A percentile compares a stretch with the other conserved stretches of the same genome.
phyloP scores from a whole-genome alignment of 2,113 vertebrate genomes.

The Andinoacara biseriatus region DNA sequence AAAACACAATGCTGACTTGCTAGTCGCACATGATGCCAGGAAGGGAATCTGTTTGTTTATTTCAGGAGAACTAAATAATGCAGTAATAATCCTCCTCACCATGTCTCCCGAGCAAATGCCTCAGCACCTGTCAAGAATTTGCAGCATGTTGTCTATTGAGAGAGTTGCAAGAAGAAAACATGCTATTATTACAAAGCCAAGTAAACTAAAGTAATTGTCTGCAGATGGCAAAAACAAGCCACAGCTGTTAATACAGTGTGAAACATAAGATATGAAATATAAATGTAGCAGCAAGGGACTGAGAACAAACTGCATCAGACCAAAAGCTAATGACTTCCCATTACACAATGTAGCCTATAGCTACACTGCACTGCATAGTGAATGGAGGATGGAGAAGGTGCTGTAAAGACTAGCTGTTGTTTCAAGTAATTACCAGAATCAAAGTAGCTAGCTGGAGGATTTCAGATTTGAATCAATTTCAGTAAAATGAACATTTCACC shows the following conservation, averaged over 20 bases:
- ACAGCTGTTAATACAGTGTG: conserved; percentile 83
- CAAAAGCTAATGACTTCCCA: conserved; percentile 75
- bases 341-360: conserved; percentile 72
- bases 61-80: conserved; percentile 82
- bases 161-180: conserved; percentile 78
- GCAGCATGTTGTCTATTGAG: conserved; percentile 77
- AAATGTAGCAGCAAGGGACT: conserved; percentile 78
- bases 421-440: conserved; percentile 50
- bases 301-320: conserved; percentile 75
- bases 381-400: conserved; percentile 50
- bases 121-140: conserved; percentile 82
- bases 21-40: conserved; percentile 67
- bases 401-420: conserved; percentile 45
- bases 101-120: conserved; percentile 79
- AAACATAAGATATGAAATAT: conserved; percentile 83
- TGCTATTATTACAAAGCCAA: conserved; percentile 82
- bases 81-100: conserved; percentile 79
- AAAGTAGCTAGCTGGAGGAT: conserved; percentile 35
- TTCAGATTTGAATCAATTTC: conserved; percentile 33
- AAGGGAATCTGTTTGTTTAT: conserved; percentile 79
- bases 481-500: conserved; percentile 19
- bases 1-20: conserved; percentile 72
- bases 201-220: conserved; percentile 82
- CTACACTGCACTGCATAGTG: conserved; percentile 50
- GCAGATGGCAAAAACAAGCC: conserved; percentile 83